Conservation (phyloP, 2,797 vertebrate genomes). For the Gadopsis marmoratus region DNA sequence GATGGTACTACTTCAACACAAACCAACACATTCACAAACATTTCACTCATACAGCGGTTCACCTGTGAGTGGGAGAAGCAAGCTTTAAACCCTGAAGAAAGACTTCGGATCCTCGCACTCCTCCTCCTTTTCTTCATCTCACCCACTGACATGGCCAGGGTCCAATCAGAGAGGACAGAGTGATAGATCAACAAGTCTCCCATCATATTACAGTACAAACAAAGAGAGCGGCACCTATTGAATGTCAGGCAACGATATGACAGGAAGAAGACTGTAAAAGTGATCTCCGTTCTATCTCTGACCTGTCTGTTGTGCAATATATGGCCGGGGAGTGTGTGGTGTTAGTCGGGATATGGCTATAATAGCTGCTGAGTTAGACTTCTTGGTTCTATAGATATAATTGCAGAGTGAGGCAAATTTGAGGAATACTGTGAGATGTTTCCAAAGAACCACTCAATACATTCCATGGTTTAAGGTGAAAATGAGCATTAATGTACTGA, state of each 20-base stretch:
- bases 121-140: slow-evolving; percentile 71
- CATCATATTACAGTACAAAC: slow-evolving; percentile 68
- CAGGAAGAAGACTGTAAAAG: slow-evolving; percentile 56
- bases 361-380: slow-evolving; percentile 43
- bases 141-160: slow-evolving; percentile 69
- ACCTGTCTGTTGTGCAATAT: slow-evolving; percentile 32
- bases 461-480: not conserved
- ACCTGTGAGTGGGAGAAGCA: slow-evolving; percentile 69
- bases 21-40: slow-evolving; percentile 55
- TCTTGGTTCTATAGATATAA: slow-evolving; percentile 51
- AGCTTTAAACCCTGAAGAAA: slow-evolving; percentile 72
- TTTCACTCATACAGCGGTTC: slow-evolving; percentile 56
- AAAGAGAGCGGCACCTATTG: slow-evolving; percentile 62
- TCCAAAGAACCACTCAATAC: slow-evolving; percentile 6
- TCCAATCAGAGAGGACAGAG: slow-evolving; percentile 70
- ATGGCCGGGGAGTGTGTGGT: slow-evolving; percentile 12
- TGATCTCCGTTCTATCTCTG: slow-evolving; percentile 42
- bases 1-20: slow-evolving; percentile 41
- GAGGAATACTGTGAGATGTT: slow-evolving; percentile 27
- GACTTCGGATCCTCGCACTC: slow-evolving; percentile 73
- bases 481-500: slow-evolving; percentile 15
- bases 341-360: slow-evolving; percentile 13
- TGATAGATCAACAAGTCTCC: slow-evolving; percentile 58
- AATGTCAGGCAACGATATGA: slow-evolving; percentile 61
- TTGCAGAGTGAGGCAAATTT: slow-evolving; percentile 48